These are phyloP conservation scores for Tetramorium simillimum DNA, from an alignment of 1,140 invertebrate species.

Conservation along the genomic window DNA sequence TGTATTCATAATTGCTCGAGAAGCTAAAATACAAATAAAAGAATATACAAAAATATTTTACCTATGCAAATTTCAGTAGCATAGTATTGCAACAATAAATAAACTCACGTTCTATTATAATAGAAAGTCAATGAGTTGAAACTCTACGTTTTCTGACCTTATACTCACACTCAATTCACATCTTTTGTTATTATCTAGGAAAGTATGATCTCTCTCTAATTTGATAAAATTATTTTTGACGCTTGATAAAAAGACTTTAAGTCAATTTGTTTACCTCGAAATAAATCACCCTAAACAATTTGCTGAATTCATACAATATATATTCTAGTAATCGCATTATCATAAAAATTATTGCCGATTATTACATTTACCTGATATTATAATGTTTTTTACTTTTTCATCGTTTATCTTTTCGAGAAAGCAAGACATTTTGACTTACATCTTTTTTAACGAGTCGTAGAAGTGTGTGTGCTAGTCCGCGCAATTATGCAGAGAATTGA, in stretches of 20 bases:
- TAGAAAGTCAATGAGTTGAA: neutral
- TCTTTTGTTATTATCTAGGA: constrained; percentile 11
- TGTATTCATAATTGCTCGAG: neutral
- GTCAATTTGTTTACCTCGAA: neutral
- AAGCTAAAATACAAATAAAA: neutral
- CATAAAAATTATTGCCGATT: neutral
- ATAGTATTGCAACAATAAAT: neutral
- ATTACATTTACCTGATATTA: neutral
- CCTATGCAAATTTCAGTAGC: neutral
- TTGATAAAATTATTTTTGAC: constrained; percentile 40
- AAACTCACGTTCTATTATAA: neutral
- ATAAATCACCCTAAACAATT: neutral
- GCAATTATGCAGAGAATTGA: constrained; percentile 33
- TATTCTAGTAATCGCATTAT: neutral
- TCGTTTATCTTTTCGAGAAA: neutral
- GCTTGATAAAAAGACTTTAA: constrained; percentile 20
- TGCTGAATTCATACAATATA: neutral
- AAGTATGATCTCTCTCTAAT: constrained; percentile 14
- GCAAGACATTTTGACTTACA: constrained; percentile 10
- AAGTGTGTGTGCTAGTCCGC: constrained; percentile 11
- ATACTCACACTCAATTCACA: constrained; percentile 33
- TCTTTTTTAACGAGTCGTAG: neutral
- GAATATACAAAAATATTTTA: neutral
- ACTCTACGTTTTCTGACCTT: constrained; percentile 29
- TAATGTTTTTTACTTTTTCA: neutral